These are phyloP conservation scores for Prosopocoilus inquinatus DNA, from an alignment of 2,888 invertebrate genomes.

Conservation along the genomic window DNA sequence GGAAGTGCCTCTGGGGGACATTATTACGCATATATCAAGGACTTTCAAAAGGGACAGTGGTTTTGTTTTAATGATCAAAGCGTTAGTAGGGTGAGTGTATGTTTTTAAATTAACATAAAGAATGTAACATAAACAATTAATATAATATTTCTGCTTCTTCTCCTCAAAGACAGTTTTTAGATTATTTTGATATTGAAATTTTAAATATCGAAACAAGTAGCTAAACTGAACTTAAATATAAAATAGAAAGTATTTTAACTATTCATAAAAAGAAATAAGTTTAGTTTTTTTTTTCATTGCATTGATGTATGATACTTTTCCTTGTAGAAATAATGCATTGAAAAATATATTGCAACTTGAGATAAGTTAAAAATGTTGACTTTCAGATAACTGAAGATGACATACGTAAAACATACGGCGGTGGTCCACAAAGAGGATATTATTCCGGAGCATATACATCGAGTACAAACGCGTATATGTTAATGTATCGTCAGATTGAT, in stretches of 20 bases:
- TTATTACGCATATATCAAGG: constrained; percentile 89
- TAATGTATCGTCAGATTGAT: constrained; percentile 82
- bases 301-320: no score
- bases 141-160: no score
- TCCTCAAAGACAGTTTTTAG: no score
- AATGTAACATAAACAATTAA: no score
- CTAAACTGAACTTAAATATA: no score
- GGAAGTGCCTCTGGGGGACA: constrained; percentile 89
- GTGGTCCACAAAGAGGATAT: constrained; percentile 62
- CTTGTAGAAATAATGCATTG: no score
- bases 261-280: no score
- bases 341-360: no score
- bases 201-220: no score
- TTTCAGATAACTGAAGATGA: constrained; percentile 74
- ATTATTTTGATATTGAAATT: no score
- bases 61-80: constrained; percentile 86
- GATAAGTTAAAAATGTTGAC: not conserved
- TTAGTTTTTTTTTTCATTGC: no score
- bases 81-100: constrained; percentile 64
- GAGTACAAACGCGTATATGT: constrained; percentile 87
- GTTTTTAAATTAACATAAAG: not conserved
- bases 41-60: constrained; percentile 73
- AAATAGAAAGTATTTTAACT: no score
- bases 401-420: constrained; percentile 80
- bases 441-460: constrained; percentile 75